phyloP scores from a whole-genome alignment of 2,797 vertebrate species.

The Ceyx erithaca region DNA sequence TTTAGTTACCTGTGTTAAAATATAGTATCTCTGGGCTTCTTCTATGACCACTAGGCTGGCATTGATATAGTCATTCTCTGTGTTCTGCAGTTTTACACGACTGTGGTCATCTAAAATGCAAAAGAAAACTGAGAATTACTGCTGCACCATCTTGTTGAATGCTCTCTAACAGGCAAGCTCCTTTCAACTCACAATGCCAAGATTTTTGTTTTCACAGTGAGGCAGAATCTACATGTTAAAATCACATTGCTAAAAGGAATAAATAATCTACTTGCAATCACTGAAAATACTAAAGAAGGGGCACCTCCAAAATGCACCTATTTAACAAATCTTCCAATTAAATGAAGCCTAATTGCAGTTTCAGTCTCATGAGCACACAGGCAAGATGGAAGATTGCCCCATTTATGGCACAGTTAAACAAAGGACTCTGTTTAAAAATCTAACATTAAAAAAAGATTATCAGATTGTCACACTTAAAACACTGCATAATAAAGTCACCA shows the following conservation, averaged over 20 bases:
- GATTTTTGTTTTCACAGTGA: neutral
- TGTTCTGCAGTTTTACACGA: slow-evolving; percentile 91
- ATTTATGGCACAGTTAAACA: neutral
- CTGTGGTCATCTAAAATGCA: slow-evolving; percentile 93
- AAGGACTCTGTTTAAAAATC: neutral
- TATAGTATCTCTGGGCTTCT: slow-evolving; percentile 93
- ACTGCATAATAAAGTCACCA: neutral
- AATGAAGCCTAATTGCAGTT: neutral
- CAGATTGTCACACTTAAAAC: neutral
- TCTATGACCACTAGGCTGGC: slow-evolving; percentile 93
- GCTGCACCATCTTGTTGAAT: neutral
- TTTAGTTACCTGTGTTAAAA: slow-evolving; percentile 91
- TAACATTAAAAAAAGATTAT: neutral
- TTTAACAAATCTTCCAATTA: neutral
- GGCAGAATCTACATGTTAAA: neutral
- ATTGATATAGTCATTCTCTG: slow-evolving; percentile 97
- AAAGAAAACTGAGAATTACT: slow-evolving; percentile 19
- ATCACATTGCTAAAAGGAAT: neutral
- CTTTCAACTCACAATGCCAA: neutral
- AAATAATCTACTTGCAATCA: too few species aligned
- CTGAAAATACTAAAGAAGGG: neutral
- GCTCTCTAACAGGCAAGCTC: neutral
- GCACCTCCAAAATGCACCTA: neutral
- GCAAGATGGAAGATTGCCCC: neutral
- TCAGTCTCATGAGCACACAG: neutral